These are phyloP conservation scores for Neogale vison DNA, from an alignment of 2,113 vertebrate genomes.

Conservation along the genomic window DNA sequence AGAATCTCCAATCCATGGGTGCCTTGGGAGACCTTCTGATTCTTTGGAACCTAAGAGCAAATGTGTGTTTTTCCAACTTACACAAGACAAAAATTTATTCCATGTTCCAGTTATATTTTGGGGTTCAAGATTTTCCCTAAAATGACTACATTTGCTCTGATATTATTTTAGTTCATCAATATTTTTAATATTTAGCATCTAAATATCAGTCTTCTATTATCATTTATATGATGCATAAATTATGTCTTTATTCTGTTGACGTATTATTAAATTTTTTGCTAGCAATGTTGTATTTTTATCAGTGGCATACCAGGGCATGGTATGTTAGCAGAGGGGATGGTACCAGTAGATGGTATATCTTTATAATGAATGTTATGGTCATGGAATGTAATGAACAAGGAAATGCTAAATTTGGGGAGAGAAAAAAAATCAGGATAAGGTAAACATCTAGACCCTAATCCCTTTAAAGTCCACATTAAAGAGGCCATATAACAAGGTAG, in stretches of 20 bases:
- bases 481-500: background rate
- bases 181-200: background rate
- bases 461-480: background rate
- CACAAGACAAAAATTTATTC: background rate
- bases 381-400: background rate
- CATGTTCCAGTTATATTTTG: background rate
- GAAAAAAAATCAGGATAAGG: background rate
- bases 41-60: background rate
- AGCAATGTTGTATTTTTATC: background rate
- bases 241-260: background rate
- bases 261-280: background rate
- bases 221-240: background rate
- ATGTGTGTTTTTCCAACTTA: background rate
- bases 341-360: background rate
- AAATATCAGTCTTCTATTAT: background rate
- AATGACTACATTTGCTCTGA: background rate
- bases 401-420: background rate
- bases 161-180: background rate
- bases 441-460: background rate
- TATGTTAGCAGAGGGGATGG: background rate
- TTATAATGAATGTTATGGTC: background rate
- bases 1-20: background rate
- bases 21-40: background rate
- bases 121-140: background rate
- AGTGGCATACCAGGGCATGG: background rate